Conservation (phyloP, 2,113 vertebrate species). For the Ceyx cyanopectus region DNA sequence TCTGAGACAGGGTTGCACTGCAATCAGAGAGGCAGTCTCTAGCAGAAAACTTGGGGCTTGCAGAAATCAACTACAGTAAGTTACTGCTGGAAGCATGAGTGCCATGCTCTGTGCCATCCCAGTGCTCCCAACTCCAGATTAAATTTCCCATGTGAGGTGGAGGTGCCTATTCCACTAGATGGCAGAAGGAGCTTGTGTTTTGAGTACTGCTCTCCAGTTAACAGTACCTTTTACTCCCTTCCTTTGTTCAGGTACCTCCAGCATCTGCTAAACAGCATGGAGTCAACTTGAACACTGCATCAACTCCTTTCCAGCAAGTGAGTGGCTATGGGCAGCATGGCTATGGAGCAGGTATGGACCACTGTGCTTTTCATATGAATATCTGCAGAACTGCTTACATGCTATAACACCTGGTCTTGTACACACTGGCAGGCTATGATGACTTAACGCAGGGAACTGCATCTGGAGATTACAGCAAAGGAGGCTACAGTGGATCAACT, state of each 20-base stretch:
- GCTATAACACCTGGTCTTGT: neutral
- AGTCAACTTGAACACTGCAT: constrained; percentile 84
- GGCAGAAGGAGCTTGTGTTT: neutral
- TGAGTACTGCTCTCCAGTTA: neutral
- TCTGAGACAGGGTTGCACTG: neutral
- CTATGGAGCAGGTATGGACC: constrained; percentile 84
- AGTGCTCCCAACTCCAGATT: neutral
- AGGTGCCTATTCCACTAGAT: neutral
- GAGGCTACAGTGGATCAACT: constrained; percentile 90
- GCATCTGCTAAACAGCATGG: constrained; percentile 91
- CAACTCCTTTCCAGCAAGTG: constrained; percentile 91
- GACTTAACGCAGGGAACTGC: constrained; percentile 92
- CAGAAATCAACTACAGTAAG: neutral
- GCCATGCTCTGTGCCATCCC: accelerated
- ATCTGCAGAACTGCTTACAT: neutral
- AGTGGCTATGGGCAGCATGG: constrained; percentile 90
- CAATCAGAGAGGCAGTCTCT: neutral
- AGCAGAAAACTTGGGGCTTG: neutral
- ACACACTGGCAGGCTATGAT: constrained; percentile 86
- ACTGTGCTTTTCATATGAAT: accelerated
- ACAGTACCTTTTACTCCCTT: neutral
- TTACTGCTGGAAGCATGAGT: neutral
- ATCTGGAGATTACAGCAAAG: constrained; percentile 93
- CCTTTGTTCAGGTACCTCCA: constrained; percentile 84
- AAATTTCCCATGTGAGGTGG: neutral